Percentiles rank a stretch among this genome's conserved stretches.
Evolutionary conservation across 2,113 vertebrate species (phyloP).

Genomic region (Echinops telfairi): DNA sequence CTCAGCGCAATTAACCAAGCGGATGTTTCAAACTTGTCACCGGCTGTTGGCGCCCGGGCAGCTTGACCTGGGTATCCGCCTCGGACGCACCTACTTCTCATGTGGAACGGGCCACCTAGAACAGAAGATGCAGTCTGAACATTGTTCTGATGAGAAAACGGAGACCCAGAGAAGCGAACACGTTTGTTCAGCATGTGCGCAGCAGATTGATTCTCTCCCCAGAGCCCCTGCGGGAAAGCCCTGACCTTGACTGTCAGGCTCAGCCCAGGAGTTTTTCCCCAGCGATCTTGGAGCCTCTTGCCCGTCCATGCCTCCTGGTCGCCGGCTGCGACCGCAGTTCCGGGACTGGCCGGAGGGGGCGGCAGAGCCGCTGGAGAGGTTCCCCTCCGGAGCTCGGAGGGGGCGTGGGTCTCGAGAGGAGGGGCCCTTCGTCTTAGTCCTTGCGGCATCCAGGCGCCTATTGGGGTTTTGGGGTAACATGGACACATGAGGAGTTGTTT

Average conservation of each 20-base stretch:
- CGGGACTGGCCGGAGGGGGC: neutral
- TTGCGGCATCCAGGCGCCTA: too few relatives aligned
- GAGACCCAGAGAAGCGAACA: neutral
- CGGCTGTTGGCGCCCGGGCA: neutral
- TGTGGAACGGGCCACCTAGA: neutral
- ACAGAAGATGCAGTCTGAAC: neutral
- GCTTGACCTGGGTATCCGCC: neutral
- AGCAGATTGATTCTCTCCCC: too few relatives aligned
- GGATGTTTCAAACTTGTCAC: neutral
- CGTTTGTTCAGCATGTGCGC: neutral
- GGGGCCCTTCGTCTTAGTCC: neutral
- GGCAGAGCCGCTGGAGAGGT: too few relatives aligned
- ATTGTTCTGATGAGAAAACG: neutral
- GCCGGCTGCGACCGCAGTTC: too few relatives aligned
- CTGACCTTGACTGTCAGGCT: too few relatives aligned
- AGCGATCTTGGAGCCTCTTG: neutral
- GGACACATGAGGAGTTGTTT: too few relatives aligned
- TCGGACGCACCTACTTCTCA: too few relatives aligned
- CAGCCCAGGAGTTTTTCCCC: too few relatives aligned
- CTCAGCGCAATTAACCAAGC: neutral
- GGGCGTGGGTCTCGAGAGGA: too few relatives aligned
- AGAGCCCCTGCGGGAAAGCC: neutral
- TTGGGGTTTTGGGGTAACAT: too few relatives aligned
- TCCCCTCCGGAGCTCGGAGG: fast-evolving
- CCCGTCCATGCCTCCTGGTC: too few relatives aligned